Evolutionary conservation across 2,797 vertebrate species (phyloP), one percentile per base, ranked within the genome.

Genomic region (Hypotaenidia okinawae): DNA sequence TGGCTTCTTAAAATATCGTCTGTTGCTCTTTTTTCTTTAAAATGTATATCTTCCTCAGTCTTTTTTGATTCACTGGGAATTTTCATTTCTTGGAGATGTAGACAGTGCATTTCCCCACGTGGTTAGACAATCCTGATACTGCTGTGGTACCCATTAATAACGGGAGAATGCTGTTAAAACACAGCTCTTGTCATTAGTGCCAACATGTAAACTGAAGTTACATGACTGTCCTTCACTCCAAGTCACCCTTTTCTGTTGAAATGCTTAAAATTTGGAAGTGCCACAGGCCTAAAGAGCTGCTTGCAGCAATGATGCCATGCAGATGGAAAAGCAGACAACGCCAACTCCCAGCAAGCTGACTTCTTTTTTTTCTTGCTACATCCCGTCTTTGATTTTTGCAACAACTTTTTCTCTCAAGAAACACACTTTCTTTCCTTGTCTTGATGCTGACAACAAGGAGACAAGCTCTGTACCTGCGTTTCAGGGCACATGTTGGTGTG

Each of bases 391-490:
- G 58, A 59, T 70, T 90, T 95, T 90, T 64, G 33, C n/a, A 45
- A 16, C 47, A 75, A 64, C 61, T 57, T 94, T 94, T 91, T 35
- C 35, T 6, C 76, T 86, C 63, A 63, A 91, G 85, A 67, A 80
- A 22, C 49, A 11, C 0, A 0, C 51, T 39, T 88, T 13, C 47
- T 39, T 88, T 11, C 55, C 73, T 59, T 19, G 33, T 24, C 2
- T 23, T 13, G 43, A 4, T 63, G 95, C 59, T 84, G 89, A 21
- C 30, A 19, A 7, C 3, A 33, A 72, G 43, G 80, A 88, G 92
- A 39, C 1, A 21, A 79, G 88, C 43, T 88, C 47, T 1, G 2
- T 37, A 35, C 74, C 95, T 82, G 91, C 1, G 1, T 74, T n/a
- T 18, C 16, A 19, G 84, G 75, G 84, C 45, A 39, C 78, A 37